A percentile compares a stretch with the other conserved stretches of the same genome.
Evolutionary conservation across 2,888 invertebrate species (phyloP).

Genomic region (Folsomia manolachei): DNA sequence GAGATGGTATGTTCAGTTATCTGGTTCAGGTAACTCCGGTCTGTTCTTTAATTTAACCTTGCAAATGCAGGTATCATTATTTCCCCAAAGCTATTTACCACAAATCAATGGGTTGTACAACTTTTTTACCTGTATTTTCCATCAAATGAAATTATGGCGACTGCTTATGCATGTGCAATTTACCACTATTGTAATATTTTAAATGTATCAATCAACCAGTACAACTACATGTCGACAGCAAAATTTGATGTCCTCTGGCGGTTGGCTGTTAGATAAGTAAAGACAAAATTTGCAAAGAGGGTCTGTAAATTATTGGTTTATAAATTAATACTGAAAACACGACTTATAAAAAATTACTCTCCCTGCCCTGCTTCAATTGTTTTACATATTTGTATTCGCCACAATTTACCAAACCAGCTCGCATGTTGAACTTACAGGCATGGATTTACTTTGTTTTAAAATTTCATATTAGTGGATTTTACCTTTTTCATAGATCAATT

Average conservation of each 20-base stretch:
- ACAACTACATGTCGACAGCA: slow-evolving; percentile 19
- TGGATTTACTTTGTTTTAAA: neutral
- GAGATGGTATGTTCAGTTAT: neutral
- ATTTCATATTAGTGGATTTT: too few relatives aligned
- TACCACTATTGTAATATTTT: slow-evolving; percentile 2
- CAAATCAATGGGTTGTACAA: neutral
- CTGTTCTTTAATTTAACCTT: too few relatives aligned
- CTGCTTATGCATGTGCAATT: neutral
- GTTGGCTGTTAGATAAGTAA: neutral
- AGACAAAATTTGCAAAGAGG: slow-evolving; percentile 19
- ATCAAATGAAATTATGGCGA: neutral
- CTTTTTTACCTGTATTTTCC: neutral
- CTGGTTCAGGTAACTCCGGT: too few relatives aligned
- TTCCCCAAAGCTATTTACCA: neutral
- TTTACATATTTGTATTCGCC: too few relatives aligned
- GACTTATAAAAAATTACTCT: neutral
- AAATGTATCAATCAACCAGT: slow-evolving; percentile 22
- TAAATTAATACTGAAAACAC: neutral
- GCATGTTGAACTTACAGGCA: neutral
- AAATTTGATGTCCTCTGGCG: slow-evolving; percentile 16
- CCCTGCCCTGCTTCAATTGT: too few relatives aligned
- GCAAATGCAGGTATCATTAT: neutral
- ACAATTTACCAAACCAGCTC: too few relatives aligned
- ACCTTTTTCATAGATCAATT: too few relatives aligned
- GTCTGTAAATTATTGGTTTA: slow-evolving; percentile 12